Conservation (phyloP, 2,888 invertebrate species). For the Leucophora obtusa region DNA sequence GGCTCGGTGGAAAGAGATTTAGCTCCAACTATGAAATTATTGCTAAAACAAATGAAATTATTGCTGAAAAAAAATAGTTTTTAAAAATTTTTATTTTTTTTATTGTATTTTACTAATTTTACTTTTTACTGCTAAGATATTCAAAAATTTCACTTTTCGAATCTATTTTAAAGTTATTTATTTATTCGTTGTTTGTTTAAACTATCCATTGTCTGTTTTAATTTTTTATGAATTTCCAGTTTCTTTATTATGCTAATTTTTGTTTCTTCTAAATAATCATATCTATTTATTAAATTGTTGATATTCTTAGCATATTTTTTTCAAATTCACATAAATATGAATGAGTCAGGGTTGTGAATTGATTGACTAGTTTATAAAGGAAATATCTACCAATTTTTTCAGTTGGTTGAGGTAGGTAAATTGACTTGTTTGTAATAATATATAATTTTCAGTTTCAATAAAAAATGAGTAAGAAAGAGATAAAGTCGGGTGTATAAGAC, state of each 20-base stretch:
- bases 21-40: too few species aligned
- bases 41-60: too few species aligned
- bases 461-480: too few species aligned
- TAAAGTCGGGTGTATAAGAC: too few species aligned
- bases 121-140: too few species aligned
- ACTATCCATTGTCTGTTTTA: background rate
- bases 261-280: background rate
- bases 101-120: too few species aligned
- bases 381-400: background rate
- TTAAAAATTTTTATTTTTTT: too few species aligned
- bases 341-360: slow-evolving; percentile 42
- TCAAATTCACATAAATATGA: slow-evolving; percentile 18
- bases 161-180: background rate
- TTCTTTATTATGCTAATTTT: background rate
- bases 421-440: background rate
- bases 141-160: background rate
- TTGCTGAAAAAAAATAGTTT: too few species aligned
- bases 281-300: slow-evolving; percentile 1
- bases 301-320: background rate
- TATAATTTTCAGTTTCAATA: background rate
- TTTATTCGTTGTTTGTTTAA: background rate
- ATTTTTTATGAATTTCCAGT: background rate
- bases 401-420: background rate
- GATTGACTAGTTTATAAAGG: background rate
- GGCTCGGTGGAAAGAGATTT: too few species aligned